These are phyloP conservation scores for Petrocephalus microphthalmus DNA, from an alignment of 2,113 vertebrate genomes.

Conservation along the genomic window DNA sequence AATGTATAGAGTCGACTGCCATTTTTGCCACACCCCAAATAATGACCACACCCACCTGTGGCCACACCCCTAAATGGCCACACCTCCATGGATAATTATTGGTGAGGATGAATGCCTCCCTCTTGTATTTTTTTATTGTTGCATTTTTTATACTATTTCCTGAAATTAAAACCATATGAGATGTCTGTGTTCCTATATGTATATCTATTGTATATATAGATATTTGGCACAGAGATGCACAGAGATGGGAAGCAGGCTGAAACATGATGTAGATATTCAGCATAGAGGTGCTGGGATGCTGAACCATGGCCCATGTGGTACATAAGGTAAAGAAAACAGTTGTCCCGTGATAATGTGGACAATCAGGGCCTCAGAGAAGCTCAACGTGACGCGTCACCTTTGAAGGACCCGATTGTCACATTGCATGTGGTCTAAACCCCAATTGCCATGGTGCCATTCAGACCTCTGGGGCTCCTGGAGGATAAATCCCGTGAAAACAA, in stretches of 20 bases:
- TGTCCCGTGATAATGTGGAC: not conserved
- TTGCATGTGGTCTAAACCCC: not conserved
- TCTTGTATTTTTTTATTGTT: conserved; percentile 3
- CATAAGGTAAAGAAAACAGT: not conserved
- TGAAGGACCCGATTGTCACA: not conserved
- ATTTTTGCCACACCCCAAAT: not conserved
- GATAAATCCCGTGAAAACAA: not conserved
- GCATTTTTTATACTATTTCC: conserved; percentile 12
- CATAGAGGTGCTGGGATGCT: not conserved
- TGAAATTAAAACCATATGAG: not conserved
- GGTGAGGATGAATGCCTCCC: not conserved
- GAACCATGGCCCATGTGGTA: not conserved
- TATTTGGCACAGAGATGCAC: not conserved
- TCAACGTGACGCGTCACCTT: not conserved
- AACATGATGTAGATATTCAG: not conserved
- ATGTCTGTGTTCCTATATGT: not conserved
- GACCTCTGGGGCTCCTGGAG: not conserved
- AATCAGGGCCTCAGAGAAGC: not conserved
- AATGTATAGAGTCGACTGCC: conserved; percentile 54
- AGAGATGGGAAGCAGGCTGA: not conserved
- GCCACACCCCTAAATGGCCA: not conserved
- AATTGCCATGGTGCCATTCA: not conserved
- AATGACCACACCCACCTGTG: not conserved
- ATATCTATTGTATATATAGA: not conserved
- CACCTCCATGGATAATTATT: conserved; percentile 6